A percentile compares a stretch with the other conserved stretches of the same genome.
Evolutionary conservation across 2,888 invertebrate genomes (phyloP).

Genomic region (Diarsia dahlii): DNA sequence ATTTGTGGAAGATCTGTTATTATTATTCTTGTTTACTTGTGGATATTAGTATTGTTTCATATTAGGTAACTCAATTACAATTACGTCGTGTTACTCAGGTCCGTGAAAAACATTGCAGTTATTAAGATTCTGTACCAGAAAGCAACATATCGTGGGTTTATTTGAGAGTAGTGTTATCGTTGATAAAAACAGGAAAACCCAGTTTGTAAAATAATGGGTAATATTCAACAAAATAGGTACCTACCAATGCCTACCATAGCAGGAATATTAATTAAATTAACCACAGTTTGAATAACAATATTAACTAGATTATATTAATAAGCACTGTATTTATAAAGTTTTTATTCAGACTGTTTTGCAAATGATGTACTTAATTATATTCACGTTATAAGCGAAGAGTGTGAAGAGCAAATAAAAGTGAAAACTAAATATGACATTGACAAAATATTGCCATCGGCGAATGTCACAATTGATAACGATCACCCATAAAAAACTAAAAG

Average conservation of each 20-base stretch:
- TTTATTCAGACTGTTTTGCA: background rate
- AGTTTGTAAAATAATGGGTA: constrained; percentile 8
- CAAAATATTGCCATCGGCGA: constrained; percentile 40
- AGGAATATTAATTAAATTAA: constrained; percentile 22
- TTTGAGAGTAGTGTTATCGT: background rate
- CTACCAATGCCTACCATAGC: background rate
- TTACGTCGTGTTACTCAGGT: constrained; percentile 17
- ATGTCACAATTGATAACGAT: constrained; percentile 46
- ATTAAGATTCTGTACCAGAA: background rate
- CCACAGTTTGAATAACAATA: background rate
- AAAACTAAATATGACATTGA: constrained; percentile 16
- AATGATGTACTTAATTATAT: background rate
- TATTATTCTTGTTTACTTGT: constrained; percentile 35
- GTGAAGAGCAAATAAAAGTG: background rate
- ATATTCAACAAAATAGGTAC: constrained; percentile 7
- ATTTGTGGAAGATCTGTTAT: constrained; percentile 56
- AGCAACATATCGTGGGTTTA: background rate
- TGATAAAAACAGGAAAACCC: constrained; percentile 36
- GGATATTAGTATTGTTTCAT: constrained; percentile 32
- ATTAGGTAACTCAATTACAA: constrained; percentile 39
- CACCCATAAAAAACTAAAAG: constrained; percentile 33
- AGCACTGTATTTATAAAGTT: constrained; percentile 11
- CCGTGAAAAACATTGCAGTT: background rate
- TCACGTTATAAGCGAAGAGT: background rate
- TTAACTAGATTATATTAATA: background rate